phyloP scores from a whole-genome alignment of 2,797 vertebrate species.

The Cynopterus sphinx region DNA sequence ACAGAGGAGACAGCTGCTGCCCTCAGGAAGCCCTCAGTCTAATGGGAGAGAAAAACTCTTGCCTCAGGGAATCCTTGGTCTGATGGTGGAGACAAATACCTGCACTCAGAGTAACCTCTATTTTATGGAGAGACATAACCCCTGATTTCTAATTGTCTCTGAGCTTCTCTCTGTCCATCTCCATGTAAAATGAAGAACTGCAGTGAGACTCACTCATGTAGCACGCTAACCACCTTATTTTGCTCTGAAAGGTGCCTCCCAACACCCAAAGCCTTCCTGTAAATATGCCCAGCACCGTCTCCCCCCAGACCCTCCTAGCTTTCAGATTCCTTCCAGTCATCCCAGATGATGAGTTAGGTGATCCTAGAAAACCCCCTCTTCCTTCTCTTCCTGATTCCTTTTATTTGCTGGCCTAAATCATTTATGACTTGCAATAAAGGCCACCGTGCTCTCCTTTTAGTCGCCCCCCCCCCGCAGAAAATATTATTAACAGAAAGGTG shows the following conservation, averaged over 20 bases:
- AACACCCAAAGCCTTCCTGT: conserved; percentile 47
- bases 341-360: background rate
- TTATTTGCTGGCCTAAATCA: conserved; percentile 84
- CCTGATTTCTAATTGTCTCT: background rate
- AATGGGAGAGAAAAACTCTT: background rate
- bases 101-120: background rate
- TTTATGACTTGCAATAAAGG: conserved; percentile 83
- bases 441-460: conserved; percentile 68
- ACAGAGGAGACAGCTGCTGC: background rate
- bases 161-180: background rate
- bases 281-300: background rate
- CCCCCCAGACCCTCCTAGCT: background rate
- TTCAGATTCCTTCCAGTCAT: background rate
- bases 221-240: background rate
- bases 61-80: background rate
- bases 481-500: conserved; percentile 87
- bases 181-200: background rate
- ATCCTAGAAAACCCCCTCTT: conserved; percentile 64
- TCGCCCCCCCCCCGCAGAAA: conserved; percentile 75
- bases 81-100: background rate
- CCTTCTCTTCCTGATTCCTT: conserved; percentile 73
- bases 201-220: background rate
- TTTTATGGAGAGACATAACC: background rate
- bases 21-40: background rate
- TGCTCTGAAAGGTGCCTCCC: background rate